Evolutionary conservation across 2,888 invertebrate species (phyloP).

Genomic region (Balanococcus diminutus): DNA sequence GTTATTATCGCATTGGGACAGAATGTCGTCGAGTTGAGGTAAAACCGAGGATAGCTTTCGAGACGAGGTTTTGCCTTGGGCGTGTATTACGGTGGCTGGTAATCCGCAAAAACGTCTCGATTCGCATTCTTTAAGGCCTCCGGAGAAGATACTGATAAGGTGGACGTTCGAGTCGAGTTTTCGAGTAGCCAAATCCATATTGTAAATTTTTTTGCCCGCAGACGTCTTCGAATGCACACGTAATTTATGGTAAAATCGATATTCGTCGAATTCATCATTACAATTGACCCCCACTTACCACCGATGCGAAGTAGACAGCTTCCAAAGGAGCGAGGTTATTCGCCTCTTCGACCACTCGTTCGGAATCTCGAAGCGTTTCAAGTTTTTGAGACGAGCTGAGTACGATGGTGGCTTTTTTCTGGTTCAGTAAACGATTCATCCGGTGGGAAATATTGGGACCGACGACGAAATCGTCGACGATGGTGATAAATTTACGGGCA

Average conservation of each 20-base stretch:
- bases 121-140: slow-evolving; percentile 43
- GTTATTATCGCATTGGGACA: background rate
- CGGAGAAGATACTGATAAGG: slow-evolving; percentile 24
- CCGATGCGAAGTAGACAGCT: slow-evolving; percentile 29
- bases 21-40: background rate
- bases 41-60: background rate
- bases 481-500: slow-evolving; percentile 52
- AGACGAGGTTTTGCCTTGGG: background rate
- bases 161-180: background rate
- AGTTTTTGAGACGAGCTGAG: slow-evolving; percentile 13
- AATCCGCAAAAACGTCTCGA: background rate
- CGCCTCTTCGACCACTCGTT: background rate
- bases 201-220: background rate
- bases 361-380: background rate
- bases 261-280: background rate
- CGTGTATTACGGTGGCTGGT: slow-evolving; percentile 29
- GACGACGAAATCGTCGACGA: slow-evolving; percentile 16
- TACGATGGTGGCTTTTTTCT: slow-evolving; percentile 30
- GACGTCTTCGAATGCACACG: background rate
- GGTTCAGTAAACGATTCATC: slow-evolving; percentile 51
- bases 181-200: slow-evolving; percentile 33
- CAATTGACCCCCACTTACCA: too few species aligned
- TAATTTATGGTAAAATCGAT: too few species aligned
- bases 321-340: slow-evolving; percentile 29
- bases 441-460: slow-evolving; percentile 41